Evolutionary conservation across 2,888 invertebrate genomes (phyloP).

Genomic region (Caenorhabditis panamensis): DNA sequence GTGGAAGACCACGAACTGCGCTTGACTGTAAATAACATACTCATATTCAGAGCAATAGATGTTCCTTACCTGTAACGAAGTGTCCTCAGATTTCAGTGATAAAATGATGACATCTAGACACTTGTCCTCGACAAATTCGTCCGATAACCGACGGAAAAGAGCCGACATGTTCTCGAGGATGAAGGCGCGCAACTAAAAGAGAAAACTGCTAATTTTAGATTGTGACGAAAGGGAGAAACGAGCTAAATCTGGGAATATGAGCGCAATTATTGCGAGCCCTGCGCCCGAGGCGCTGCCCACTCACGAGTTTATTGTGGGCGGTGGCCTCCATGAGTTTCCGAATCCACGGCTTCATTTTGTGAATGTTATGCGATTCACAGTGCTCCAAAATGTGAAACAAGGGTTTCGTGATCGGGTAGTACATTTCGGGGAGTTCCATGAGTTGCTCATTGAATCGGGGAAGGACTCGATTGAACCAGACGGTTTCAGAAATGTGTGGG

Average conservation of each 20-base stretch:
- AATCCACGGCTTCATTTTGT: conserved; percentile 77
- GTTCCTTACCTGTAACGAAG: conserved; percentile 66
- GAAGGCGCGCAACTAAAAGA: conserved; percentile 74
- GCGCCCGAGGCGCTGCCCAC: conserved; percentile 39
- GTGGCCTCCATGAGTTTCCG: conserved; percentile 73
- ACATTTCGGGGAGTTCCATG: conserved; percentile 70
- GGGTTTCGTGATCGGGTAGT: conserved; percentile 74
- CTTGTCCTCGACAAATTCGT: conserved; percentile 78
- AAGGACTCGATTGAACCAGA: conserved; percentile 80
- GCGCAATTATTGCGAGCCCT: conserved; percentile 45
- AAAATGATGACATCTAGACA: conserved; percentile 73
- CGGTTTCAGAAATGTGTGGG: conserved; percentile 76
- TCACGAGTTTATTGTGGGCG: conserved; percentile 65
- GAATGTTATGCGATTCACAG: conserved; percentile 79
- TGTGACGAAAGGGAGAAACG: conserved; percentile 5
- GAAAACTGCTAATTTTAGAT: conserved; percentile 18
- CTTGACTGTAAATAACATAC: conserved; percentile 76
- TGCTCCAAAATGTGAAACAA: conserved; percentile 78
- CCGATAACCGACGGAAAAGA: conserved; percentile 77
- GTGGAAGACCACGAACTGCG: conserved; percentile 74
- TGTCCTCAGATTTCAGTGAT: conserved; percentile 70
- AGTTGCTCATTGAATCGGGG: conserved; percentile 78
- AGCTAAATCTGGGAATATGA: conserved; percentile 38
- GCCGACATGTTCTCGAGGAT: conserved; percentile 77
- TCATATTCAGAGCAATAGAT: conserved; percentile 7